Conservation (phyloP, 2,113 vertebrate genomes). For the Clarias magur region DNA sequence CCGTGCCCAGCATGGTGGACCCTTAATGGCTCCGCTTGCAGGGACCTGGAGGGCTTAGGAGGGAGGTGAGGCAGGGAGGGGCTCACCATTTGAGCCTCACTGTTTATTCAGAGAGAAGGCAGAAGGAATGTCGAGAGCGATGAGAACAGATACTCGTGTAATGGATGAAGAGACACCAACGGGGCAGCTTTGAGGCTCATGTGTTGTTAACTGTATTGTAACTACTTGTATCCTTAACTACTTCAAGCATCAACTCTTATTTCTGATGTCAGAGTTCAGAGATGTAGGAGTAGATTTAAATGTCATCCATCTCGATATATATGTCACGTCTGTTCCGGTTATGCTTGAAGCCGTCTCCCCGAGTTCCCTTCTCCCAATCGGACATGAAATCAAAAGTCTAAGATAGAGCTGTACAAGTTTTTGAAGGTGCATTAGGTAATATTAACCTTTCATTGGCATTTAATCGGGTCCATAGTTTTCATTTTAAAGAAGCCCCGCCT, state of each 20-base stretch:
- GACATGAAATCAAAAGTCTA: not conserved
- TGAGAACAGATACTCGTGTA: not conserved
- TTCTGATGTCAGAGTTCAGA: not conserved
- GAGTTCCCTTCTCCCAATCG: too few relatives aligned
- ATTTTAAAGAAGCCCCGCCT: not conserved
- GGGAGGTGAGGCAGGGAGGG: not conserved
- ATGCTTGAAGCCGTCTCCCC: not conserved
- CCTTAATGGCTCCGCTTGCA: constrained; percentile 38
- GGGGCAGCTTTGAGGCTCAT: not conserved
- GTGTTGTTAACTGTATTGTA: not conserved
- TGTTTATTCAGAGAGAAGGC: constrained; percentile 29
- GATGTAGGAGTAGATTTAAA: not conserved
- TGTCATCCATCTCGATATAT: not conserved
- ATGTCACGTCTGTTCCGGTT: not conserved
- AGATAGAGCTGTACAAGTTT: not conserved
- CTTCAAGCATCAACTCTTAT: not conserved
- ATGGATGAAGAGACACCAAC: constrained; percentile 20
- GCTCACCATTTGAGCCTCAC: not conserved
- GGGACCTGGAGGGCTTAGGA: not conserved
- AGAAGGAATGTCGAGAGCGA: not conserved
- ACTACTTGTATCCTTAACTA: not conserved
- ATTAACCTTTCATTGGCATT: not conserved
- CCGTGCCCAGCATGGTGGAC: constrained; percentile 20
- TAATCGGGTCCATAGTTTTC: not conserved
- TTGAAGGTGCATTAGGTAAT: not conserved